Percentiles rank a stretch among this genome's conserved stretches.
Conservation (phyloP, 2,113 vertebrate genomes). For the Rhea americana region DNA sequence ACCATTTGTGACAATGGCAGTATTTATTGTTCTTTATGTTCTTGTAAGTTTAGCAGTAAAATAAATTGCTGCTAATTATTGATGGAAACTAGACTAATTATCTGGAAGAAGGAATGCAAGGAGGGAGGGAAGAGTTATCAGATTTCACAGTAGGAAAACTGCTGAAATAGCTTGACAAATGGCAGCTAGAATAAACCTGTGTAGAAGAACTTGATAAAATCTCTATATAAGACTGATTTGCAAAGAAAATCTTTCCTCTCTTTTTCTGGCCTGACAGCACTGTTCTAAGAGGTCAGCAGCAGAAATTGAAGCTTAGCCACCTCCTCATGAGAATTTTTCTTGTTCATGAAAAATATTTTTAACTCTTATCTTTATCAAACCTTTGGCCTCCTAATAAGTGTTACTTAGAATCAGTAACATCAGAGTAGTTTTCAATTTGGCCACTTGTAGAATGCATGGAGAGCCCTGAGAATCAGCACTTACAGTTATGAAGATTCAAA, state of each 20-base stretch:
- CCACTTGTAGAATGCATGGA: background rate
- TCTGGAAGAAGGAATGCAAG: constrained; percentile 66
- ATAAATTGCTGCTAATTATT: constrained; percentile 57
- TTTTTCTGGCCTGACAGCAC: constrained; percentile 61
- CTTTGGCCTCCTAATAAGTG: background rate
- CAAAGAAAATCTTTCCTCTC: constrained; percentile 43
- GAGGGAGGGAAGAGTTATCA: constrained; percentile 58
- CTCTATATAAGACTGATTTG: constrained; percentile 46
- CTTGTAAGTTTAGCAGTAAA: constrained; percentile 57
- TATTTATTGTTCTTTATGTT: constrained; percentile 50
- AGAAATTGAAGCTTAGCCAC: background rate
- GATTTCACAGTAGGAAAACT: constrained; percentile 71
- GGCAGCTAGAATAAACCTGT: constrained; percentile 65
- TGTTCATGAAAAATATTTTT: background rate
- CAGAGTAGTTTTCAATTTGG: background rate
- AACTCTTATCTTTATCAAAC: background rate
- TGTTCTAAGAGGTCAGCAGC: background rate
- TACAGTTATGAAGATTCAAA: background rate
- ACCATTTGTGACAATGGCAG: constrained; percentile 39
- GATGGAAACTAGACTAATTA: constrained; percentile 66
- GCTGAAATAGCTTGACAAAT: constrained; percentile 63
- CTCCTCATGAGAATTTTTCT: background rate
- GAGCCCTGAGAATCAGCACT: background rate
- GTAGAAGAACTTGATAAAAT: constrained; percentile 60
- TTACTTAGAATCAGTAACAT: background rate